Percentiles rank a stretch among this genome's conserved stretches.
phyloP scores from a whole-genome alignment of 2,113 vertebrate species.

The Pholis gunnellus region DNA sequence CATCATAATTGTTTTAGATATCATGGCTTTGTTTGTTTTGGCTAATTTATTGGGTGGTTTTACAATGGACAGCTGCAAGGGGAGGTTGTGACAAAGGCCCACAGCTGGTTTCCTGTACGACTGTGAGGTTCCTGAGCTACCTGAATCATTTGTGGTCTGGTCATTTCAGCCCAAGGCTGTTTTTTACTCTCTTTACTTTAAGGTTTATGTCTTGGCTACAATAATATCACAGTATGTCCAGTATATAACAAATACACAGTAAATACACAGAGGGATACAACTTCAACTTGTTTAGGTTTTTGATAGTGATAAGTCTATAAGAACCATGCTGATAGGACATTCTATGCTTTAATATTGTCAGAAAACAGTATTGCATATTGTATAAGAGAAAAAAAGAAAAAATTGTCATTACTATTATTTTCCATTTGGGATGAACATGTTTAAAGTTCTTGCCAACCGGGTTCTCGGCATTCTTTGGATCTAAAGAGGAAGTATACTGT shows the following conservation, averaged over 20 bases:
- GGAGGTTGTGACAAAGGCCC: background rate
- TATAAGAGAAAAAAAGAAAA: no score
- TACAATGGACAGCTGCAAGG: constrained; percentile 26
- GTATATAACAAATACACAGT: background rate
- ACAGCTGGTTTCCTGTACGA: constrained; percentile 11
- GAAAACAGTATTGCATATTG: background rate
- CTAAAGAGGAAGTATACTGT: background rate
- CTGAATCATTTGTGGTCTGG: background rate
- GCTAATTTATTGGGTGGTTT: constrained; percentile 61
- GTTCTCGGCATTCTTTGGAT: background rate
- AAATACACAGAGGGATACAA: background rate
- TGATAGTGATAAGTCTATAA: background rate
- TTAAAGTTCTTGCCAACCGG: background rate
- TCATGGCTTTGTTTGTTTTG: constrained; percentile 59
- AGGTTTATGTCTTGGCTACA: background rate
- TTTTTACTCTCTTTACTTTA: background rate
- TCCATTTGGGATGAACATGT: background rate
- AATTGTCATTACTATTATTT: background rate
- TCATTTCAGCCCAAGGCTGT: background rate
- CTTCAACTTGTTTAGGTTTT: background rate
- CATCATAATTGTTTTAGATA: constrained; percentile 45
- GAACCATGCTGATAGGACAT: background rate
- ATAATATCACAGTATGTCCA: background rate
- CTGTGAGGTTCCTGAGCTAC: constrained; percentile 3
- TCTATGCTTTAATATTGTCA: background rate